Percentiles rank a stretch among this genome's conserved stretches.
Evolutionary conservation across 2,113 vertebrate genomes (phyloP).

Genomic region (Actenoides lindsayi): DNA sequence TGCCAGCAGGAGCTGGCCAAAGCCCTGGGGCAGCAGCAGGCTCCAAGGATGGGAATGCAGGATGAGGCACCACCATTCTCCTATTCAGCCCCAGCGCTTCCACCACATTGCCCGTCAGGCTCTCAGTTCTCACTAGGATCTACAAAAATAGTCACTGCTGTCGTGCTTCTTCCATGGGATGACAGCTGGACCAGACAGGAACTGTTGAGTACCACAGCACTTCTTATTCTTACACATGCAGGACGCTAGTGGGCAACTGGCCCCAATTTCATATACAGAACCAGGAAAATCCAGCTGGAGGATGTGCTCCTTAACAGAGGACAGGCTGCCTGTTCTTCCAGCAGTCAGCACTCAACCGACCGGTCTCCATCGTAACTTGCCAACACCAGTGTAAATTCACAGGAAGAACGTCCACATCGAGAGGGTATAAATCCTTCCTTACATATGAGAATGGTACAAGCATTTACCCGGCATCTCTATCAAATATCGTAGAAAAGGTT

Average conservation of each 20-base stretch:
- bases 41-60: background rate
- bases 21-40: background rate
- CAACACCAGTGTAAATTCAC: background rate
- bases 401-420: conserved; percentile 17
- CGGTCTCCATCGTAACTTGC: background rate
- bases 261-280: background rate
- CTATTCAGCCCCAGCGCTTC: background rate
- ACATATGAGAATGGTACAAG: conserved; percentile 43
- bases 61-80: background rate
- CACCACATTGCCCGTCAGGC: rapidly evolving
- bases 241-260: background rate
- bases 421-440: conserved; percentile 61
- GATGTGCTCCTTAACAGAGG: background rate
- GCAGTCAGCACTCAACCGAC: background rate
- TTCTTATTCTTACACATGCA: background rate
- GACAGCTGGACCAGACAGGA: rapidly evolving
- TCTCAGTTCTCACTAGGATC: background rate
- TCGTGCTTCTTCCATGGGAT: rapidly evolving
- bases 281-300: background rate
- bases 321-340: background rate
- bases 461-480: conserved; percentile 67
- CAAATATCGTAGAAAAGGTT: conserved; percentile 74
- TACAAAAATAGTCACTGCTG: background rate
- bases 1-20: background rate
- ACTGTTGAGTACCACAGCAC: background rate